These are phyloP conservation scores for Neodiprion lecontei DNA, from an alignment of 1,140 invertebrate species.

Conservation along the genomic window DNA sequence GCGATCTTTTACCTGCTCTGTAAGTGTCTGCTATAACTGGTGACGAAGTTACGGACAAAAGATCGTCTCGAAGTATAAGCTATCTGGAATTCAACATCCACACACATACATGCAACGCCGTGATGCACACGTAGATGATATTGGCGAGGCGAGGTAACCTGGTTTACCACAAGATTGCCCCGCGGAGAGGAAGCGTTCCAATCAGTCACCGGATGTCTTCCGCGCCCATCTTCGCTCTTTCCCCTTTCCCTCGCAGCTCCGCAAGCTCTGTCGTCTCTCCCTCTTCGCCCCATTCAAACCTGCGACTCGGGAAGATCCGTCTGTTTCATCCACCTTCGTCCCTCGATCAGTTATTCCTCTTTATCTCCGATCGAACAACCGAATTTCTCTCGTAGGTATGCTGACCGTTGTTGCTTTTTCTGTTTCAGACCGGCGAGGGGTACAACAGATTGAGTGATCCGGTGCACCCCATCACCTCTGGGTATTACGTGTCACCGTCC, in stretches of 20 bases:
- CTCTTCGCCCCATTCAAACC: slow-evolving; percentile 3
- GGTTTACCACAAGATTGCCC: slow-evolving; percentile 62
- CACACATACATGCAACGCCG: no score
- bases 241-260: slow-evolving; percentile 31
- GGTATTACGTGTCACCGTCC: slow-evolving; percentile 28
- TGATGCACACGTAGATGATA: background rate
- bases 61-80: no score
- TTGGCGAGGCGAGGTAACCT: slow-evolving; percentile 43
- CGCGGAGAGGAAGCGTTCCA: slow-evolving; percentile 60
- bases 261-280: background rate
- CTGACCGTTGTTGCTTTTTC: background rate
- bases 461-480: slow-evolving; percentile 24
- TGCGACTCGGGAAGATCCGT: no score
- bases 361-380: slow-evolving; percentile 22
- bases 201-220: slow-evolving; percentile 57
- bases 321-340: background rate
- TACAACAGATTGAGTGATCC: slow-evolving; percentile 41
- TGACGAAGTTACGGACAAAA: no score
- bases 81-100: no score
- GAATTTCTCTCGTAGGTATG: no score
- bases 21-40: no score
- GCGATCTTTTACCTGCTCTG: no score
- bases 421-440: slow-evolving; percentile 42
- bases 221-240: slow-evolving; percentile 33
- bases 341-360: slow-evolving; percentile 17